Evolutionary conservation across 2,113 vertebrate genomes (phyloP).

Genomic region (Spea multiplicata): DNA sequence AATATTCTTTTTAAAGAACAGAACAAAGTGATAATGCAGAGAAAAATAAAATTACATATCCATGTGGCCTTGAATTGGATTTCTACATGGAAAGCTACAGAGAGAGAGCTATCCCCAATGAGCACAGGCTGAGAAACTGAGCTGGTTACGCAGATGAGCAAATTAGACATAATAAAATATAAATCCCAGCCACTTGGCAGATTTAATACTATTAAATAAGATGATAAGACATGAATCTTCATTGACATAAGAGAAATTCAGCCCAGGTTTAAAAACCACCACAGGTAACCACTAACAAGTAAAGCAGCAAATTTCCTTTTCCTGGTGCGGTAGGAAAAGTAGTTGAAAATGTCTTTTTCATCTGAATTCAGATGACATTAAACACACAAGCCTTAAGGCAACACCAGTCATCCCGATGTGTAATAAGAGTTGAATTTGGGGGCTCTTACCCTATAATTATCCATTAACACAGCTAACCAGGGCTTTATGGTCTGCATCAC

Average conservation of each 20-base stretch:
- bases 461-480: conserved; percentile 80
- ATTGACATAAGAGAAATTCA: no score
- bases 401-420: conserved; percentile 2
- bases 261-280: no score
- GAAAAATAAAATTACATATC: not conserved
- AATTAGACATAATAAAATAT: no score
- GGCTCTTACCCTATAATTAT: conserved; percentile 78
- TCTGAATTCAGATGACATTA: conserved; percentile 27
- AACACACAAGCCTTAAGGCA: conserved; percentile 21
- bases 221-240: no score
- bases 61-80: not conserved
- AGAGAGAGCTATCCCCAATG: no score
- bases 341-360: conserved; percentile 3
- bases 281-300: no score
- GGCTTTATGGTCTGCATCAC: conserved; percentile 80
- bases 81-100: no score
- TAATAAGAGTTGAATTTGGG: conserved; percentile 20
- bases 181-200: no score
- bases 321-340: conserved; percentile 3
- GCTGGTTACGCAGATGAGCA: no score
- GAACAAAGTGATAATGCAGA: not conserved
- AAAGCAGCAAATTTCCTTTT: no score
- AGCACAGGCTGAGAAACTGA: no score
- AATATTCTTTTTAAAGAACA: not conserved
- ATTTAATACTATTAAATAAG: no score